Base-by-base conservation (phyloP, 2,888 invertebrate genomes). In the Ashinkailepas kermadecensis region DNA sequence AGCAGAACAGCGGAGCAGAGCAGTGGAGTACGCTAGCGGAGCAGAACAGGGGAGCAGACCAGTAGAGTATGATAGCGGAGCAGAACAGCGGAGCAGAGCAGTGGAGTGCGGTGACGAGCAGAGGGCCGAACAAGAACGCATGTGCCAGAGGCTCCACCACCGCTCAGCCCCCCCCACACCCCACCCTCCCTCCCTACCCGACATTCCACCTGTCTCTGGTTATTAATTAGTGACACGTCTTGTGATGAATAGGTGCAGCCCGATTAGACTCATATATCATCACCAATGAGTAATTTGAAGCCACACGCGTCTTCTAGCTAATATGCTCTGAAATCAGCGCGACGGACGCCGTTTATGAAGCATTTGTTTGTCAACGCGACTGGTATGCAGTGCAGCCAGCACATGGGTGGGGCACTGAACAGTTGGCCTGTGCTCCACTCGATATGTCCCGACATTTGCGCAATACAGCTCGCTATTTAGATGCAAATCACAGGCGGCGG, bases 161-260 rank as follows among this genome's bases (percentile, higher is more conserved):
- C 18, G 10, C 8, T 15, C 62, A 8, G 62, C 62, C 18, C 18
- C 62, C 18, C 18, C 4, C 18, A 18, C 18, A 8, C 18, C 18
- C 4, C 18, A 18, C 18, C 18, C 62, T 21, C 18, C 18, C 18
- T 62, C 18, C 21, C 21, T 18, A 15, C 18, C 21, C 9, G 12
- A 54, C 74, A 54, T 74, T 74, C 74, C 74, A 74, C 74, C 74
- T 74, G 74, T 74, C 74, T 3, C 74, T 18, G 12, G 74, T 74
- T 74, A 74, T 74, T 74, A 74, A 74, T 74, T 54, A 54, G 74
- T 9, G 8, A 18, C 15, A 18, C 10, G 74, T 8, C 54, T 10
- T 15, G 54, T 74, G 74, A 74, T 74, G 74, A 18, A 54, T 74
- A 10, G 74, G 15, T 9, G 39, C 74, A 25, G 74, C 54, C 39